Conservation (phyloP, 35 echinoderm and acorn worm species). For the Eucidaris tribuloides region DNA sequence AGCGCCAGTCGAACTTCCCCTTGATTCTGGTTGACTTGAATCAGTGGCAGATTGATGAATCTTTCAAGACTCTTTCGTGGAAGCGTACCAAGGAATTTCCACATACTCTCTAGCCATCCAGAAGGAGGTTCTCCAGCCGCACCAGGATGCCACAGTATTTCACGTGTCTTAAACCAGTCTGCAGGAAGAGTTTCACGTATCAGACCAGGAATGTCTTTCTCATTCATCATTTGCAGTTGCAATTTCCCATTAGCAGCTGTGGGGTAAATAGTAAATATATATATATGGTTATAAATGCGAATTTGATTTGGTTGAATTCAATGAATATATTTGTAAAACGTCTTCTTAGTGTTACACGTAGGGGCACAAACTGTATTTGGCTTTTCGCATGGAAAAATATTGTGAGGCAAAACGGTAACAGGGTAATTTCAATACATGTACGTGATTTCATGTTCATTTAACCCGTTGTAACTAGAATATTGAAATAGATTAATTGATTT, state of each 20-base stretch:
- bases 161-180: background rate
- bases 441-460: too few relatives aligned
- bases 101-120: background rate
- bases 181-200: background rate
- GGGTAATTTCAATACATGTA: too few relatives aligned
- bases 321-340: too few relatives aligned
- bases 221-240: background rate
- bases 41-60: background rate
- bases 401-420: too few relatives aligned
- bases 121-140: background rate
- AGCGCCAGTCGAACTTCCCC: background rate
- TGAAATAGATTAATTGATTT: too few relatives aligned
- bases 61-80: background rate
- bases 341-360: too few relatives aligned
- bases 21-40: background rate
- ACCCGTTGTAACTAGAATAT: too few relatives aligned
- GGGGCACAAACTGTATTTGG: too few relatives aligned
- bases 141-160: background rate
- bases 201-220: background rate
- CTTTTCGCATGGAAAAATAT: too few relatives aligned
- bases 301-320: too few relatives aligned
- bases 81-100: background rate
- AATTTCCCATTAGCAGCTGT: background rate
- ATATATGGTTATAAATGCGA: too few relatives aligned
- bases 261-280: too few relatives aligned